These are phyloP conservation scores for Cyphomyrmex costatus DNA, from an alignment of 1,140 invertebrate species.

Conservation along the genomic window DNA sequence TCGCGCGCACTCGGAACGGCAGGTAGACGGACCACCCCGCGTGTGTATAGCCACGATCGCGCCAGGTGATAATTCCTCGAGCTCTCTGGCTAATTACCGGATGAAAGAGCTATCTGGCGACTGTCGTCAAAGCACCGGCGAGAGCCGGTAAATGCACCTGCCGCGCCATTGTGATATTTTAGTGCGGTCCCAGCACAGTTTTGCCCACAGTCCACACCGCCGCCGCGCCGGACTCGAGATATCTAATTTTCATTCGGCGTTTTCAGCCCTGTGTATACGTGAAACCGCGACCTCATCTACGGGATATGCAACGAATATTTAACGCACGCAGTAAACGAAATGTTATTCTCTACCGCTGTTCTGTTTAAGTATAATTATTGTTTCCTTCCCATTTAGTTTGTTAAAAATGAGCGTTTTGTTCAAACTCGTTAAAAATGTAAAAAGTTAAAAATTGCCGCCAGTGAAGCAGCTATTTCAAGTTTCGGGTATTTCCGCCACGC, in stretches of 20 bases:
- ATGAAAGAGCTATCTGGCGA: slow-evolving; percentile 84
- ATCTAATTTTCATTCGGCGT: slow-evolving; percentile 74
- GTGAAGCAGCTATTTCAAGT: not conserved
- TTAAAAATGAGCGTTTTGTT: slow-evolving; percentile 11
- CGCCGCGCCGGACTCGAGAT: slow-evolving; percentile 31
- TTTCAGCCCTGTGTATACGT: slow-evolving; percentile 40
- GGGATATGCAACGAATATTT: slow-evolving; percentile 11
- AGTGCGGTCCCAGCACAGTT: slow-evolving; percentile 37
- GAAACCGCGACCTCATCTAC: not conserved
- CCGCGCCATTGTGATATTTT: slow-evolving; percentile 75
- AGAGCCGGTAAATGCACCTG: slow-evolving; percentile 73
- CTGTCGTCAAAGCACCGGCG: slow-evolving; percentile 79
- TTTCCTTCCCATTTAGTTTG: slow-evolving; percentile 10
- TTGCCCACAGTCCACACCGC: not conserved
- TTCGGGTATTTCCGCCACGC: not conserved
- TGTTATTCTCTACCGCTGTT: not conserved
- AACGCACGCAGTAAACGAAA: slow-evolving; percentile 2
- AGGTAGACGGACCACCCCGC: slow-evolving; percentile 47
- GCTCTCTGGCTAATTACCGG: slow-evolving; percentile 83
- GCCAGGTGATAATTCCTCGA: slow-evolving; percentile 81
- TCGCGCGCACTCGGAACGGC: slow-evolving; percentile 15
- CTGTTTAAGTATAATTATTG: slow-evolving; percentile 34
- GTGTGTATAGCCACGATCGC: slow-evolving; percentile 73
- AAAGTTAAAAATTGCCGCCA: not conserved
- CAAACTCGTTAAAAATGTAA: not conserved